Evolutionary conservation across 2,797 vertebrate genomes (phyloP).

Genomic region (Ispidina lecontei): DNA sequence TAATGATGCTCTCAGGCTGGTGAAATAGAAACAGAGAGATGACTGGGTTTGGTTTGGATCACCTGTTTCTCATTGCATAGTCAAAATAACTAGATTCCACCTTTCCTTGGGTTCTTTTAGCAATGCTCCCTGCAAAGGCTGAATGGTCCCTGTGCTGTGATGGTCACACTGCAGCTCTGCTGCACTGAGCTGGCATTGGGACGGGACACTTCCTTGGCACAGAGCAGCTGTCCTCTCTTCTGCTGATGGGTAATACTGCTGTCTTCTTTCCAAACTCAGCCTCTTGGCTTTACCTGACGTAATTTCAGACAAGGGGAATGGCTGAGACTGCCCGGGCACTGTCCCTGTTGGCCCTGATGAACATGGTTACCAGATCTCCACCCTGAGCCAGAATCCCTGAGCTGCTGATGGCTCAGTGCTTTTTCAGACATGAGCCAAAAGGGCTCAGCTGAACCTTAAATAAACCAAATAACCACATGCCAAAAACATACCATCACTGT

Average conservation of each 20-base stretch:
- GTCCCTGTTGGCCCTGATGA: neutral
- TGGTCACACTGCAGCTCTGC: neutral
- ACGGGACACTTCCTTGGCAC: neutral
- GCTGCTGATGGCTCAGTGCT: neutral
- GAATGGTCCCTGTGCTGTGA: fast-evolving
- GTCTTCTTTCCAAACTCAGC: neutral
- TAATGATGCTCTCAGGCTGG: neutral
- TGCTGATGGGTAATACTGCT: neutral
- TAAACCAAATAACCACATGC: neutral
- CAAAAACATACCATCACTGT: neutral
- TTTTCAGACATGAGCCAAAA: neutral
- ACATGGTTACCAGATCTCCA: neutral
- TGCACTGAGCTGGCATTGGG: fast-evolving
- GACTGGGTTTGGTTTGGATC: neutral
- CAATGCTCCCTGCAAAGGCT: neutral
- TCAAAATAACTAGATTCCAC: neutral
- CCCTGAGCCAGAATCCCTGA: neutral
- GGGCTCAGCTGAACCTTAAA: neutral
- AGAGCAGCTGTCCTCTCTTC: neutral
- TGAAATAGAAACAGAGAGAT: neutral
- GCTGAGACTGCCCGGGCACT: neutral
- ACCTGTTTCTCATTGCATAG: neutral
- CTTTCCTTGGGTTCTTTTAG: neutral
- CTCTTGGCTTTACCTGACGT: neutral
- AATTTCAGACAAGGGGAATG: neutral